phyloP scores from a whole-genome alignment of 2,113 vertebrate species.

The Tupaia chinensis region DNA sequence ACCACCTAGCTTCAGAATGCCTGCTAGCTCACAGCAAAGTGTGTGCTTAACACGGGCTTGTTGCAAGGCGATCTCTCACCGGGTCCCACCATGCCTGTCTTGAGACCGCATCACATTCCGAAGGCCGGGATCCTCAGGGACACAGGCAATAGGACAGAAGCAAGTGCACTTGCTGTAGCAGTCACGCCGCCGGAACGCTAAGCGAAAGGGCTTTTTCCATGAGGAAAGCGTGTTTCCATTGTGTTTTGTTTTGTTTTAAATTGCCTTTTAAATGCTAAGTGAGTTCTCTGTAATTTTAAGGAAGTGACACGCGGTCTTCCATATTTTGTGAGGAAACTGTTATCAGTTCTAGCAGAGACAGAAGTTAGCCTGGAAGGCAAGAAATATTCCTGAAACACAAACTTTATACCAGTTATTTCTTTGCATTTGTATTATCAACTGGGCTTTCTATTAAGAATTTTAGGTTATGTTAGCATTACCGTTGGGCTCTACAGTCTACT shows the following conservation, averaged over 20 bases:
- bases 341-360: not conserved
- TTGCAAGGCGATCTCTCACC: conserved; percentile 84
- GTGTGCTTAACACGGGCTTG: conserved; percentile 86
- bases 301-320: not conserved
- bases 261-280: conserved; percentile 60
- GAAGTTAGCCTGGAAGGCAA: conserved; percentile 54
- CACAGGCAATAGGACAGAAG: conserved; percentile 36
- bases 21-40: conserved; percentile 84
- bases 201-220: conserved; percentile 14
- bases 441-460: conserved; percentile 12
- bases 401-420: conserved; percentile 50
- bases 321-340: conserved; percentile 47
- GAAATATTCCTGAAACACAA: conserved; percentile 42
- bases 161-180: not conserved
- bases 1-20: conserved; percentile 94
- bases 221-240: conserved; percentile 57
- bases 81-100: conserved; percentile 60
- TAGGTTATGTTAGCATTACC: not conserved
- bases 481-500: conserved; percentile 12
- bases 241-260: conserved; percentile 27
- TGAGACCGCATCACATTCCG: not conserved
- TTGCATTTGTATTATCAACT: not conserved
- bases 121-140: conserved; percentile 22
- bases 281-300: conserved; percentile 50
- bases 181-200: conserved; percentile 55